Evolutionary conservation across 2,888 invertebrate genomes (phyloP).

Genomic region (Ochropleura plecta): DNA sequence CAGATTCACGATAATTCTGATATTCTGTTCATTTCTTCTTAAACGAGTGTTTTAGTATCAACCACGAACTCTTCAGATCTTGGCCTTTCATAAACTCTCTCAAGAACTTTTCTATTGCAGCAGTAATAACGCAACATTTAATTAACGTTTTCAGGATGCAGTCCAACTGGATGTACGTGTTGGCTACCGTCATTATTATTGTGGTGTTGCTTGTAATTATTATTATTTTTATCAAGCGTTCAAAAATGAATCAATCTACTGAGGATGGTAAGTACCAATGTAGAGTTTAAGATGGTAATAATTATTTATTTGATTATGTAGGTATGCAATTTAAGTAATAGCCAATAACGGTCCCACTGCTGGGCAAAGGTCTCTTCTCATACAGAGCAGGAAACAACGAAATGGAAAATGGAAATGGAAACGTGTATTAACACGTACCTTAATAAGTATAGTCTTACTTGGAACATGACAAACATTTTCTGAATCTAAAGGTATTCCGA

Average conservation of each 20-base stretch:
- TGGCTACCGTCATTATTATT: background rate
- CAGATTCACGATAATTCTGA: background rate
- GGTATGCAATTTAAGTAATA: background rate
- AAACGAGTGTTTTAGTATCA: background rate
- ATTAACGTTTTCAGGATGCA: conserved; percentile 35
- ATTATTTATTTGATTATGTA: background rate
- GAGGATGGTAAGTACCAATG: conserved; percentile 23
- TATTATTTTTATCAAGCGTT: conserved; percentile 12
- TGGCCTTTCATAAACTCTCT: background rate
- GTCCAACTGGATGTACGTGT: conserved; percentile 39
- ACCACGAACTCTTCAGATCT: background rate
- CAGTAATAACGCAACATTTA: background rate
- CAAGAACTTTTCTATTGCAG: background rate
- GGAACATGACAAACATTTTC: no score
- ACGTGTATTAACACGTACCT: no score
- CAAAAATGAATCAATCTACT: conserved; percentile 17
- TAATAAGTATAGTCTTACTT: no score
- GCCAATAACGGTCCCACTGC: no score
- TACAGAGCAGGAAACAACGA: no score
- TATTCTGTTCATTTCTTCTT: background rate
- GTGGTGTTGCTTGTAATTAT: background rate
- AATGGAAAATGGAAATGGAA: no score
- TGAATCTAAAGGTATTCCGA: background rate
- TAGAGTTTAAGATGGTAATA: background rate
- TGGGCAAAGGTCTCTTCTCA: no score